phyloP scores from a whole-genome alignment of 53 echinoderm and acorn worm species.

The Hippasteria phrygiana region DNA sequence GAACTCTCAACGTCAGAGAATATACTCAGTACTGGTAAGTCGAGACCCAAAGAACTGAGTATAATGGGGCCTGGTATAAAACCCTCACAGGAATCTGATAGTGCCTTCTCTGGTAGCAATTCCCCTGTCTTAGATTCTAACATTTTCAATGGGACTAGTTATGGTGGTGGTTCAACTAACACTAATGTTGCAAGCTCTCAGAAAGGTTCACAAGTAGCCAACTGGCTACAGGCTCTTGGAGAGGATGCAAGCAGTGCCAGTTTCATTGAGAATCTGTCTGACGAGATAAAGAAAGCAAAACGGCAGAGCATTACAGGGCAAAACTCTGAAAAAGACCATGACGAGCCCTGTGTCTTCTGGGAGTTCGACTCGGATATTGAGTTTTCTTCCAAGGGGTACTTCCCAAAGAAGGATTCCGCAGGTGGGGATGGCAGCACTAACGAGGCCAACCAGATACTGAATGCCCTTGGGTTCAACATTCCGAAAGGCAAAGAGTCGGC shows the following conservation, averaged over 20 bases:
- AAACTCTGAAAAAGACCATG: slow-evolving; percentile 75
- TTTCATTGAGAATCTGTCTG: slow-evolving; percentile 44
- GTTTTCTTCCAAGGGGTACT: slow-evolving; percentile 26
- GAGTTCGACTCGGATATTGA: slow-evolving; percentile 95
- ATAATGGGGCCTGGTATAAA: slow-evolving; percentile 30
- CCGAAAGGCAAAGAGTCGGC: not conserved
- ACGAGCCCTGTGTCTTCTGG: slow-evolving; percentile 93
- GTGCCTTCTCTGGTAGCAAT: slow-evolving; percentile 75
- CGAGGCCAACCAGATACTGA: slow-evolving; percentile 75
- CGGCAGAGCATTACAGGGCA: slow-evolving; percentile 68
- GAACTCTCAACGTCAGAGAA: slow-evolving; percentile 18
- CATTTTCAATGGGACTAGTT: not conserved
- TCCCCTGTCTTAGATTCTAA: slow-evolving; percentile 65
- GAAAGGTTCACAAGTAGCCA: slow-evolving; percentile 67
- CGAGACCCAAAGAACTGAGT: slow-evolving; percentile 64
- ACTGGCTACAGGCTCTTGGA: slow-evolving; percentile 71
- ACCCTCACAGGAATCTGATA: slow-evolving; percentile 62
- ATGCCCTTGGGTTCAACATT: slow-evolving; percentile 66
- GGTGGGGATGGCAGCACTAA: slow-evolving; percentile 55
- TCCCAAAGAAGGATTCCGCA: slow-evolving; percentile 1
- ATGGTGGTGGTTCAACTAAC: slow-evolving; percentile 5
- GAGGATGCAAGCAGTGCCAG: slow-evolving; percentile 62
- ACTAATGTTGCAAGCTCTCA: slow-evolving; percentile 35
- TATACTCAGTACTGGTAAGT: slow-evolving; percentile 3
- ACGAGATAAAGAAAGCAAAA: slow-evolving; percentile 39